A percentile compares a stretch with the other conserved stretches of the same genome.
Evolutionary conservation across 2,797 vertebrate genomes (phyloP).

Genomic region (Alectoris magna): DNA sequence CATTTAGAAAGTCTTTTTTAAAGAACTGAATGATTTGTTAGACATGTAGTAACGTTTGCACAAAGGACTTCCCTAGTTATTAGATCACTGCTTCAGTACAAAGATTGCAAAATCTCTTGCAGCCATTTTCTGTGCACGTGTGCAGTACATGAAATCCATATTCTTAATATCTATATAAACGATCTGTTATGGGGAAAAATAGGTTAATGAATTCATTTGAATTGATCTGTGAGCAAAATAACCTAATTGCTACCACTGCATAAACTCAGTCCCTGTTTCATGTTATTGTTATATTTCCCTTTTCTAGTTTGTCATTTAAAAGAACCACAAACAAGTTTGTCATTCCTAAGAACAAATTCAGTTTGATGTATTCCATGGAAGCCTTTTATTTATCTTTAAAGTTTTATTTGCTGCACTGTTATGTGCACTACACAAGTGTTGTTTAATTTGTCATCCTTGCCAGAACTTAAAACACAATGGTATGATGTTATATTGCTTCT

Average conservation of each 20-base stretch:
- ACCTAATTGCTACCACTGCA: background rate
- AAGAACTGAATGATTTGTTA: background rate
- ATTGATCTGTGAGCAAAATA: conserved; percentile 8
- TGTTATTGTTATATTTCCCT: background rate
- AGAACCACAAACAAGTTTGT: background rate
- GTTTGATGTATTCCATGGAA: conserved; percentile 10
- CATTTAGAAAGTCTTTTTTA: background rate
- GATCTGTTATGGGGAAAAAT: background rate
- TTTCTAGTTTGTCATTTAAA: conserved; percentile 25
- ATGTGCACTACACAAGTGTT: background rate
- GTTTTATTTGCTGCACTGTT: conserved; percentile 12
- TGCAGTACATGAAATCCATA: background rate
- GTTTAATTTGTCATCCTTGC: conserved; percentile 4
- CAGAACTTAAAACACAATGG: background rate
- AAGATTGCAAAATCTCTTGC: background rate
- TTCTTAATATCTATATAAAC: background rate
- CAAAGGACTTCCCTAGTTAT: background rate
- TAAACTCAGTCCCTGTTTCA: background rate
- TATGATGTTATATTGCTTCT: background rate
- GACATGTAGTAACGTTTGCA: background rate
- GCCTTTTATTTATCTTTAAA: conserved; percentile 39
- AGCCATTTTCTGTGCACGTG: background rate
- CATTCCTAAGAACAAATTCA: conserved; percentile 17
- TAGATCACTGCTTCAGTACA: background rate
- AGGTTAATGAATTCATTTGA: background rate